Evolutionary conservation across 2,797 vertebrate species (phyloP), one percentile per base, ranked within the genome.

Genomic region (Argentina silus): DNA sequence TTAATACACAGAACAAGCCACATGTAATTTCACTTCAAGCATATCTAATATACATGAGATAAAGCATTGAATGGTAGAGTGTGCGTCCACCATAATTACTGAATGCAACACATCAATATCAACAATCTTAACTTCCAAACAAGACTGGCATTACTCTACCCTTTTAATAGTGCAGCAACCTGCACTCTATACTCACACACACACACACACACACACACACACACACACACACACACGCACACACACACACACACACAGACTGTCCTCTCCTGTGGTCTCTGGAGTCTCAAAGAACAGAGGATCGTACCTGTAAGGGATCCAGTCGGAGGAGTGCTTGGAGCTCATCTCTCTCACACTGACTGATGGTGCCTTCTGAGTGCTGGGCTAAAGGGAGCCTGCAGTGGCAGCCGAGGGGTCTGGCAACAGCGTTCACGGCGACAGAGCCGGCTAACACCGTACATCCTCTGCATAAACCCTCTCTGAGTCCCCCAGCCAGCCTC

Each of bases 271-370:
- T 3, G 1, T 17, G 14, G 27, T 51, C 23, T 44, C 14, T 3
- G 14, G 36, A 55, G 66, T 10, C 21, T 17, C 15, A 2, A 50
- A n/a, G 10, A 8, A 51, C 27, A 42, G 27, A 42, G 60, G 12
- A 12, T 36, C 48, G 57, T 96, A 99, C 97, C 97, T 99, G 96
- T 98, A 99, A 77, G 97, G 97, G 88, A 99, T 98, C 97, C 97
- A 99, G 94, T 98, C 96, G 87, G 96, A 96, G 83, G 95, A 96
- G 90, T 96, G 96, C 93, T 95, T 97, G 90, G 97, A 97, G 96
- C 94, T 98, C 97, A 98, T 95, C 85, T 95, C 93, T 94, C 93
- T 95, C 89, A 79, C 87, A 63, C 69, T 70, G 78, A 74, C 74
- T 69, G 83, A 79, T 70, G 86, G 79, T 77, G 84, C 83, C 70